Percentiles rank a stretch among this genome's conserved stretches.
Conservation (phyloP, 2,888 invertebrate species). For the Heliconius charithonia region DNA sequence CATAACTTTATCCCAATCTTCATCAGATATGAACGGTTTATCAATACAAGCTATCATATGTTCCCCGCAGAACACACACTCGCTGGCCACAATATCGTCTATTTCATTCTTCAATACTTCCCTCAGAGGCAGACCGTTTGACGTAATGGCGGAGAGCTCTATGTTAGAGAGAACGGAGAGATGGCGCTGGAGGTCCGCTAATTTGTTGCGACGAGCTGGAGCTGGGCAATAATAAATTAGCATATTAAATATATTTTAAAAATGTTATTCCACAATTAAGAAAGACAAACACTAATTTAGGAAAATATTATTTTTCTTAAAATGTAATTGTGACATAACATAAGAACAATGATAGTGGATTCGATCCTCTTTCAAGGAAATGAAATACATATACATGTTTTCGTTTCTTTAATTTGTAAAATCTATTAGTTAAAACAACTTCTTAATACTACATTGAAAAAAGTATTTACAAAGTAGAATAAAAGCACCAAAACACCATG, state of each 20-base stretch:
- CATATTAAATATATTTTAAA: background rate
- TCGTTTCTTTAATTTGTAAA: too few relatives aligned
- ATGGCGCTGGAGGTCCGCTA: slow-evolving; percentile 86
- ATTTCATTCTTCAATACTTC: slow-evolving; percentile 91
- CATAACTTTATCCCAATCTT: slow-evolving; percentile 91
- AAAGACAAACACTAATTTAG: too few relatives aligned
- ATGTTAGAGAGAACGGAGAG: slow-evolving; percentile 81
- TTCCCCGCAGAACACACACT: slow-evolving; percentile 97
- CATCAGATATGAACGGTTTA: slow-evolving; percentile 92
- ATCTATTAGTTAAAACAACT: too few relatives aligned
- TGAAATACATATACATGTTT: too few relatives aligned
- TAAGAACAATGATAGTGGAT: too few relatives aligned
- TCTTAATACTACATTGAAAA: too few relatives aligned
- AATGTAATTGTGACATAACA: too few relatives aligned
- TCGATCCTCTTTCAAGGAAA: too few relatives aligned
- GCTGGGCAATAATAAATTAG: slow-evolving; percentile 61
- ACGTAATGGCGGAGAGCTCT: slow-evolving; percentile 71
- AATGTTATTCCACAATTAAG: too few relatives aligned
- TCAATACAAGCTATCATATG: slow-evolving; percentile 96
- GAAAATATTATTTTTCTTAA: too few relatives aligned
- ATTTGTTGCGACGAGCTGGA: slow-evolving; percentile 83
- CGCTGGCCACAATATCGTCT: slow-evolving; percentile 94
- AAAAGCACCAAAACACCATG: too few relatives aligned
- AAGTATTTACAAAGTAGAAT: too few relatives aligned
- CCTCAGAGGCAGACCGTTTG: slow-evolving; percentile 79